These are phyloP conservation scores for Orcinus orca DNA, from an alignment of 2,113 vertebrate species.

Conservation along the genomic window DNA sequence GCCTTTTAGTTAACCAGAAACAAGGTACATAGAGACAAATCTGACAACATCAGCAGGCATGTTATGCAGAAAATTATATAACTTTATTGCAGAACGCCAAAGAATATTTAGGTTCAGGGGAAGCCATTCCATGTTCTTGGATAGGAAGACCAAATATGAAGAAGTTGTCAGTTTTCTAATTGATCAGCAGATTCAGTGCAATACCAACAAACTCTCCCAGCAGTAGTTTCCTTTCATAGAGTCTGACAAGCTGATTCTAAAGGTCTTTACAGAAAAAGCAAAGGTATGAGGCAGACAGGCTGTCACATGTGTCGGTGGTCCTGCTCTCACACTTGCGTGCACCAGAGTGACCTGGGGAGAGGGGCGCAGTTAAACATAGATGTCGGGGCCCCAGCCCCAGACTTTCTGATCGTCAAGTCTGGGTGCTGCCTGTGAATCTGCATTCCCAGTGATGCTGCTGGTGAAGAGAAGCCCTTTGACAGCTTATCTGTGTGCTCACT, in stretches of 20 bases:
- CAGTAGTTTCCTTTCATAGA: not conserved
- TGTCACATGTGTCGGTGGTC: no score
- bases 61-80: not conserved
- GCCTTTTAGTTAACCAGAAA: not conserved
- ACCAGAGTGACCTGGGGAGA: accelerated
- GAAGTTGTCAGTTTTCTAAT: not conserved
- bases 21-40: not conserved
- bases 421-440: not conserved
- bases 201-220: not conserved
- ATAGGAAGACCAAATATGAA: not conserved
- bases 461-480: not conserved
- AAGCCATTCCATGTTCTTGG: not conserved
- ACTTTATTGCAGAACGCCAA: not conserved
- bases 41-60: not conserved
- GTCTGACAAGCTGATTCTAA: not conserved
- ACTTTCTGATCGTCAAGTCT: not conserved
- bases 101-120: not conserved
- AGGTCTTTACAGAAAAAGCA: not conserved
- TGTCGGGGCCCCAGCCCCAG: accelerated
- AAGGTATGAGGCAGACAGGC: not conserved
- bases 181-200: not conserved
- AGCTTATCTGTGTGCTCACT: not conserved
- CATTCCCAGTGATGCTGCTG: not conserved
- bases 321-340: not conserved
- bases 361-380: not conserved